Evolutionary conservation across 2,888 invertebrate genomes (phyloP).

Genomic region (Eristalinus sepulchralis): DNA sequence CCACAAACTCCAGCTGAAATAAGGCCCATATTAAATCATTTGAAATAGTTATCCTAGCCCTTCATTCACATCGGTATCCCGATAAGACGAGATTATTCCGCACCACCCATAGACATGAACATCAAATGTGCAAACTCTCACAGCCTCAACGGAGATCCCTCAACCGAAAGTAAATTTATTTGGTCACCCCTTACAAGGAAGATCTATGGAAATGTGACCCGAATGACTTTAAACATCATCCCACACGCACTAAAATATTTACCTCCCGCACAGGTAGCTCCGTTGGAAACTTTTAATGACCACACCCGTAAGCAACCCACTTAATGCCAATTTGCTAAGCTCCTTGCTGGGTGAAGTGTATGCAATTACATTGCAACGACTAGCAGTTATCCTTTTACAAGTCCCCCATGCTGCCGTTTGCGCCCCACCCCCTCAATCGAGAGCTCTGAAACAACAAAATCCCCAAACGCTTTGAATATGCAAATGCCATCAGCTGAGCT

Average conservation of each 20-base stretch:
- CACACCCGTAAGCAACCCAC: background rate
- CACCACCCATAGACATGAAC: too few relatives aligned
- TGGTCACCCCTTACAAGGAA: background rate
- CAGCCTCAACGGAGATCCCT: background rate
- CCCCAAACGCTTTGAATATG: constrained; percentile 32
- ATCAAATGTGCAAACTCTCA: background rate
- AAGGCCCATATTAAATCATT: too few relatives aligned
- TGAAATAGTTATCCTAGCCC: too few relatives aligned
- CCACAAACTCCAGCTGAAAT: too few relatives aligned
- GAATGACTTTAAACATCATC: background rate
- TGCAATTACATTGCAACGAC: constrained; percentile 18
- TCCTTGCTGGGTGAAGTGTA: constrained; percentile 1
- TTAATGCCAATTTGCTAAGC: constrained; percentile 14
- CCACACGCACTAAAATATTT: background rate
- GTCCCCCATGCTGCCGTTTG: background rate
- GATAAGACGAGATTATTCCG: too few relatives aligned
- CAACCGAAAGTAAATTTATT: background rate
- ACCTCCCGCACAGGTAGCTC: background rate
- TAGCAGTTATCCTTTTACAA: constrained; percentile 36
- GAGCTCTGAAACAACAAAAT: constrained; percentile 33
- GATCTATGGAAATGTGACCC: background rate
- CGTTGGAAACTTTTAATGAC: background rate
- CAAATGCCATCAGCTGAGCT: constrained; percentile 27
- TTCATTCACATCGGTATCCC: too few relatives aligned
- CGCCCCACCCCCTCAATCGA: background rate